Evolutionary conservation across 2,797 vertebrate species (phyloP), one percentile per base, ranked within the genome.

Genomic region (Tenualosa ilisha): DNA sequence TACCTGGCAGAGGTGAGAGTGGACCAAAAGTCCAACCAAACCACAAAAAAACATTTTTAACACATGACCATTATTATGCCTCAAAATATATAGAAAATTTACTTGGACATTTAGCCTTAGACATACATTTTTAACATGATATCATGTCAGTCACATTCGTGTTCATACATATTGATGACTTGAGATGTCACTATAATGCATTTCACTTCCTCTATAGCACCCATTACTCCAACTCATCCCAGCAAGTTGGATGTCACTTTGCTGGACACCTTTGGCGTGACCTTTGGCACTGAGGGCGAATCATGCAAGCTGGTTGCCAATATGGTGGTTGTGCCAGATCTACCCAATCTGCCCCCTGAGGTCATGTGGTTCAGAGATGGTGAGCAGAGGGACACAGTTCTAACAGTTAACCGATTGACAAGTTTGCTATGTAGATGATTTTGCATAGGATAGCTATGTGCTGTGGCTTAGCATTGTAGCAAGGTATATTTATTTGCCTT

Each of bases 331-430:
- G 96, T 97, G 0, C 98, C 98, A 0, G 96, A 99, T 79, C 88
- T 99, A 82, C 97, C 95, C 89, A 96, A 97, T 83, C 85, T 99
- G 0, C 97, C 94, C 3, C 98, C 98, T 0, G 89, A 95, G 2
- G 95, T 91, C 26, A 96, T 98, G 91, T 99, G 98, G 98, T 99
- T 97, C 89, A 94, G 97, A 93, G 98, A 99, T 1, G 96, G 97
- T 98, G 89, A 96, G 96, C 91, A n/a, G 17, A 40, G 26, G 65
- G 65, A 37, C 4, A 15, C 50, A 51, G 11, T 51, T 12, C 50
- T 51, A 51, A 51, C 50, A 9, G 11, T 51, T 51, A 9, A 51
- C 5, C 59, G 0, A 22, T 63, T 63, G 22, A 7, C n/a, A 59
- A 22, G 17, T 59, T 59, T 59, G 56, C 53, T 54, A 15, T 54